phyloP scores from a whole-genome alignment of 2,797 vertebrate species.

The Corythornis leucogaster region DNA sequence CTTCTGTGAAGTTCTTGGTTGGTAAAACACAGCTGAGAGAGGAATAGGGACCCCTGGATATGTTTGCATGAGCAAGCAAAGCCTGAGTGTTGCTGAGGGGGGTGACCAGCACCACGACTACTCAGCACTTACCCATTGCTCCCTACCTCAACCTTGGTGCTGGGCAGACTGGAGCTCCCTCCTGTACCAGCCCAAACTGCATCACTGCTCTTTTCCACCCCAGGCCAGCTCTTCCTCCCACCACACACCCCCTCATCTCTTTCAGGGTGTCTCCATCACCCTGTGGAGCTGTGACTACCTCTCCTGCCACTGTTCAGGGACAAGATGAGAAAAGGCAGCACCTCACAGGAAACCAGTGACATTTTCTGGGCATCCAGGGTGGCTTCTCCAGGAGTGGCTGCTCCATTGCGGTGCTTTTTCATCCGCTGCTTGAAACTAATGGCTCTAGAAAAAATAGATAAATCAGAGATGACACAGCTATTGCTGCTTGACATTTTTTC shows the following conservation, averaged over 20 bases:
- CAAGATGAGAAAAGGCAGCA: not conserved
- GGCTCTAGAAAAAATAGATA: conserved; percentile 58
- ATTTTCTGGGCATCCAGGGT: not conserved
- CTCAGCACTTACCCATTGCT: not conserved
- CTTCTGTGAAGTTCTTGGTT: not conserved
- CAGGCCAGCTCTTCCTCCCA: not conserved
- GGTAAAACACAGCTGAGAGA: not conserved
- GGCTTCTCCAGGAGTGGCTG: not conserved
- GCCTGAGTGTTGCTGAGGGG: not conserved
- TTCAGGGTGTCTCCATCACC: accelerated
- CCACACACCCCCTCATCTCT: not conserved
- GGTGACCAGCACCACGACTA: accelerated
- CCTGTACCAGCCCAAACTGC: not conserved
- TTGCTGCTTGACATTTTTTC: conserved; percentile 57
- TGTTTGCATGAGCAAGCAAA: not conserved
- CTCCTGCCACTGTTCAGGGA: accelerated
- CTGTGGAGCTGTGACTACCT: not conserved
- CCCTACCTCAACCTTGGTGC: accelerated
- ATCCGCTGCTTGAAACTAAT: conserved; percentile 33
- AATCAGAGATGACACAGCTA: conserved; percentile 58
- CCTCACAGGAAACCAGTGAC: not conserved
- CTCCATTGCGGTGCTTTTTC: not conserved
- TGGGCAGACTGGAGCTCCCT: not conserved
- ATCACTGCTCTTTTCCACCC: not conserved
- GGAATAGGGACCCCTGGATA: not conserved